phyloP scores from a whole-genome alignment of 1,140 invertebrate genomes.

The Drosophila kikkawai region DNA sequence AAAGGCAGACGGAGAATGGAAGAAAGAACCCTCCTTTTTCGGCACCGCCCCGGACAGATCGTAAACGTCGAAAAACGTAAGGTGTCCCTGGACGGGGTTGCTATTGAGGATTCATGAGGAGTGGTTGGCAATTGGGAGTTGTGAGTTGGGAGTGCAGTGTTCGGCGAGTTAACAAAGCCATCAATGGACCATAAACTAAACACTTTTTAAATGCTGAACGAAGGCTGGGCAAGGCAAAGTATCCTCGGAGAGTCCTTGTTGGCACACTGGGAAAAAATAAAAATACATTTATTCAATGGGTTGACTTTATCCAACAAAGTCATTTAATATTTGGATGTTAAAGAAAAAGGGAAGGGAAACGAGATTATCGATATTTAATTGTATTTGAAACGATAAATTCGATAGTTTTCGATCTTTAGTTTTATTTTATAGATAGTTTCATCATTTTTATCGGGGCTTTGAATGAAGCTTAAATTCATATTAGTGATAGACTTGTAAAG shows the following conservation, averaged over 20 bases:
- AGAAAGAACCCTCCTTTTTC: constrained; percentile 22
- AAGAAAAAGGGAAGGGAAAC: not conserved
- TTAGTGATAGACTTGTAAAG: not conserved
- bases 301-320: not conserved
- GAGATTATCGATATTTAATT: not conserved
- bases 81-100: constrained; percentile 66
- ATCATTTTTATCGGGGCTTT: not conserved
- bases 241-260: constrained; percentile 32
- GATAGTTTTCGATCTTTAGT: not conserved
- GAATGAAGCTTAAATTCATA: not conserved
- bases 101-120: constrained; percentile 56
- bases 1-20: constrained; percentile 70
- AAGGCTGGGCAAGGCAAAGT: constrained; percentile 31
- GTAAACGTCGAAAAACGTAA: constrained; percentile 85
- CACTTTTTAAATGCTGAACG: constrained; percentile 80
- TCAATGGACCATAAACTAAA: constrained; percentile 85
- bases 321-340: not conserved
- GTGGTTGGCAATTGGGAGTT: constrained; percentile 20
- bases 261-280: not conserved
- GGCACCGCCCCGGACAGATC: constrained; percentile 78
- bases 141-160: constrained; percentile 33
- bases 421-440: not conserved
- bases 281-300: not conserved
- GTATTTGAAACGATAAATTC: not conserved
- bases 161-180: constrained; percentile 83